Evolutionary conservation across 2,113 vertebrate genomes (phyloP).

Genomic region (Noturus placidus): DNA sequence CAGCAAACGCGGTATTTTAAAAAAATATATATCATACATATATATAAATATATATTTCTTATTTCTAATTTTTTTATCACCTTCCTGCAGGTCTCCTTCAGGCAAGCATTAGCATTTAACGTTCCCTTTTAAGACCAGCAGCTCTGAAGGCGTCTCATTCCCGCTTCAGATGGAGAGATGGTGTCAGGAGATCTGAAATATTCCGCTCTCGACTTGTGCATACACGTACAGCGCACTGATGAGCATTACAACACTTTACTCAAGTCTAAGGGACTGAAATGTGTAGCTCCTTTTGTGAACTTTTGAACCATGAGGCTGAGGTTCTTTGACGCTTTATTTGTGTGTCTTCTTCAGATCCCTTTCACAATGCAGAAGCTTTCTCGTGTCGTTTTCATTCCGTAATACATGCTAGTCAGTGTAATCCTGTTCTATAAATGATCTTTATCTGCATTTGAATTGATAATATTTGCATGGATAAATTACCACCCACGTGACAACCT

Average conservation of each 20-base stretch:
- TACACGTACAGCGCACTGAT: conserved; percentile 22
- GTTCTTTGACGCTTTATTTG: not conserved
- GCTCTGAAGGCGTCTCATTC: conserved; percentile 50
- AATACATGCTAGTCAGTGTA: not conserved
- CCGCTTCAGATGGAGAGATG: conserved; percentile 41
- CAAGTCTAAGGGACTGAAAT: conserved; percentile 11
- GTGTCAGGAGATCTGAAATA: conserved; percentile 46
- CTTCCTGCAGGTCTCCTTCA: conserved; percentile 46
- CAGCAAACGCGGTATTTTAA: conserved; percentile 84
- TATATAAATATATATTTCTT: conserved; percentile 10
- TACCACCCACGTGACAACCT: not conserved
- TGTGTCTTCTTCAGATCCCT: not conserved
- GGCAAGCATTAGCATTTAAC: conserved; percentile 58
- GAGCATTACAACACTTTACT: not conserved
- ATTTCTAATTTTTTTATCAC: conserved; percentile 23
- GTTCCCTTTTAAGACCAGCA: conserved; percentile 50
- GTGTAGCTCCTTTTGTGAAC: conserved; percentile 3
- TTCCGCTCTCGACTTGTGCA: conserved; percentile 25
- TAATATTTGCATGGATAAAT: not conserved
- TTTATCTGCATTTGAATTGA: not conserved
- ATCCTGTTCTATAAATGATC: not conserved
- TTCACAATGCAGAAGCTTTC: not conserved
- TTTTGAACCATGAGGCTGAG: not conserved
- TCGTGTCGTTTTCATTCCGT: not conserved
- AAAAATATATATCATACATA: not conserved